These are phyloP conservation scores for Bombyx mandarina DNA, from an alignment of 1,140 invertebrate species.

Conservation along the genomic window DNA sequence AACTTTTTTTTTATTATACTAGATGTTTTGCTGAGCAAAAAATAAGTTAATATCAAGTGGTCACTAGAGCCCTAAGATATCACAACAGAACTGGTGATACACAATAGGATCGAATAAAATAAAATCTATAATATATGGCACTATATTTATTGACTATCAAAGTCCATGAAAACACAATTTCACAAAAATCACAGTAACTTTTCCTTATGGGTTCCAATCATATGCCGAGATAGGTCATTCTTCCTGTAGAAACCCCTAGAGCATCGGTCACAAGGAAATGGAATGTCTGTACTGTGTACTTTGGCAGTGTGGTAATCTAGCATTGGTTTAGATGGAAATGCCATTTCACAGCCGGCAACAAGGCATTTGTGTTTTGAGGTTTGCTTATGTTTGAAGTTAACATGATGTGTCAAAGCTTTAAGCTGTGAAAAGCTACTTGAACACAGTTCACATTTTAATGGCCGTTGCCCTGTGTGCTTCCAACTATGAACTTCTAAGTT, in stretches of 20 bases:
- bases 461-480: conserved; percentile 77
- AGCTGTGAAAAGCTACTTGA: conserved; percentile 50
- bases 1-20: too few species aligned
- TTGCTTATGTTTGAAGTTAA: conserved; percentile 45
- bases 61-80: too few species aligned
- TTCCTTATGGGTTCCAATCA: conserved; percentile 39
- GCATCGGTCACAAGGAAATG: conserved; percentile 45
- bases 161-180: background rate
- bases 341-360: conserved; percentile 31
- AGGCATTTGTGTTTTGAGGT: conserved; percentile 45
- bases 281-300: conserved; percentile 29
- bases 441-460: conserved; percentile 73
- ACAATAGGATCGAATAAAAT: too few species aligned
- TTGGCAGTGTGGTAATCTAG: conserved; percentile 42
- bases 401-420: conserved; percentile 35
- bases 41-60: too few species aligned
- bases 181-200: conserved; percentile 15
- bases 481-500: conserved; percentile 71
- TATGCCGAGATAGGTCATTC: conserved; percentile 48
- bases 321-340: conserved; percentile 41
- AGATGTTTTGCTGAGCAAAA: too few species aligned
- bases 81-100: too few species aligned
- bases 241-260: conserved; percentile 49
- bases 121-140: too few species aligned
- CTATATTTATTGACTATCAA: background rate